Base-by-base conservation (phyloP, 2,113 vertebrate species). In the Rhinopomastus cyanomelas region DNA sequence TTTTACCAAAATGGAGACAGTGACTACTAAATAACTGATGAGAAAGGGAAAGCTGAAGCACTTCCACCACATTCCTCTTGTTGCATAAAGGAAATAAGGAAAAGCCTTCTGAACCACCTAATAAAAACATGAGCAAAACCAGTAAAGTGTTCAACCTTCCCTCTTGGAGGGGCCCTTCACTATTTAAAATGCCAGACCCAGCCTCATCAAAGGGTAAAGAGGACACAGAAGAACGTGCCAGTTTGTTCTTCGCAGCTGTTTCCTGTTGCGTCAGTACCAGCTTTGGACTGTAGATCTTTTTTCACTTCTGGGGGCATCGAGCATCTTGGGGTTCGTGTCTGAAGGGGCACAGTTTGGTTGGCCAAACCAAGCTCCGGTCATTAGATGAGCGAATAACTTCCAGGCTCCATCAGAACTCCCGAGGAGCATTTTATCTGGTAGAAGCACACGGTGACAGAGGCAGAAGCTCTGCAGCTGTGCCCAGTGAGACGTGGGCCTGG, bases 141-240 rank as follows among this genome's bases (percentile, higher is more conserved):
- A 65, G 17, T 32, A 65, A 56, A 81, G 49, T 68, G 1, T 46
- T 88, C 39, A 39, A 68, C 62, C 8, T 60, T 81, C n/a, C 11
- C 10, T 85, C 74, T 77, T 39, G 64, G 64, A 44, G 27, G 55
- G 26, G 9, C 5, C 11, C 80, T 76, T 91, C 16, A 42, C 21
- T 30, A 10, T 20, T 25, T 34, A n/a, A 72, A 85, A 52, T 65
- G 15, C 11, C 80, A 19, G 6, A 27, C n/a, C 21, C 39, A 53
- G 12, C 39, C 34, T 81, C 44, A 81, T 21, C 1, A 1, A 49
- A 66, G 26, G 36, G n/a, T n/a, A 36, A 66, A 88, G 36, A 71
- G 17, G 11, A 7, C 11, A 55, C 16, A 69, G 48, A 71, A 82
- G 26, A 68, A 8, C 9, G 34, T 23, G 12, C 11, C 0, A 0